Conservation (phyloP, 2,888 invertebrate genomes). For the Troides helena region DNA sequence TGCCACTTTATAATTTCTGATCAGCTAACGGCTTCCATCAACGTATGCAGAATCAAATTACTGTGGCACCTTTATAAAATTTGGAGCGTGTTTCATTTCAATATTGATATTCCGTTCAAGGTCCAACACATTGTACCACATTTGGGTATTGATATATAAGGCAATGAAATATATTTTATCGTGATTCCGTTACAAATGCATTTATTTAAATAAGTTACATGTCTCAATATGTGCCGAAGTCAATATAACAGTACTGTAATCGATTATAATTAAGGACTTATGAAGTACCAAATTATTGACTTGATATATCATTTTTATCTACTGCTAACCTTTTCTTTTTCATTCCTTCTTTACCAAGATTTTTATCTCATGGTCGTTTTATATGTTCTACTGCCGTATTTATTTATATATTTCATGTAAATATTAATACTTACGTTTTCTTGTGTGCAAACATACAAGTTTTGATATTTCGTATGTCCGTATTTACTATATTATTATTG, state of each 20-base stretch:
- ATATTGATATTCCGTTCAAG: slow-evolving; percentile 65
- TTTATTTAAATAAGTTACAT: slow-evolving; percentile 16
- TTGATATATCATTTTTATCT: too few species aligned
- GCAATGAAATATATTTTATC: slow-evolving; percentile 27
- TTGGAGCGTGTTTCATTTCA: slow-evolving; percentile 52
- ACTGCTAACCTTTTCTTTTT: too few species aligned
- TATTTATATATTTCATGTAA: too few species aligned
- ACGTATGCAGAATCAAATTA: slow-evolving; percentile 59
- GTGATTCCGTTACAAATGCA: slow-evolving; percentile 28
- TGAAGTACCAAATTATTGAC: not conserved
- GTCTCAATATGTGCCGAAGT: not conserved
- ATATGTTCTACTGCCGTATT: too few species aligned
- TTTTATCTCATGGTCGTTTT: too few species aligned
- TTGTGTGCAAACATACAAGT: too few species aligned
- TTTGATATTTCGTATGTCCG: too few species aligned
- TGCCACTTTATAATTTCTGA: slow-evolving; percentile 60
- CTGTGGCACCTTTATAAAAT: slow-evolving; percentile 58
- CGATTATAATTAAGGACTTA: not conserved
- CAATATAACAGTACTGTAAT: not conserved
- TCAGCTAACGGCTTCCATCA: slow-evolving; percentile 61
- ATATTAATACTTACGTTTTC: too few species aligned
- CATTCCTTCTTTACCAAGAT: too few species aligned
- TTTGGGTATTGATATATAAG: slow-evolving; percentile 33
- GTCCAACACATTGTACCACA: slow-evolving; percentile 46
- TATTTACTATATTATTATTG: too few species aligned